Evolutionary conservation across 2,888 invertebrate species (phyloP).

Genomic region (Sipha maydis): DNA sequence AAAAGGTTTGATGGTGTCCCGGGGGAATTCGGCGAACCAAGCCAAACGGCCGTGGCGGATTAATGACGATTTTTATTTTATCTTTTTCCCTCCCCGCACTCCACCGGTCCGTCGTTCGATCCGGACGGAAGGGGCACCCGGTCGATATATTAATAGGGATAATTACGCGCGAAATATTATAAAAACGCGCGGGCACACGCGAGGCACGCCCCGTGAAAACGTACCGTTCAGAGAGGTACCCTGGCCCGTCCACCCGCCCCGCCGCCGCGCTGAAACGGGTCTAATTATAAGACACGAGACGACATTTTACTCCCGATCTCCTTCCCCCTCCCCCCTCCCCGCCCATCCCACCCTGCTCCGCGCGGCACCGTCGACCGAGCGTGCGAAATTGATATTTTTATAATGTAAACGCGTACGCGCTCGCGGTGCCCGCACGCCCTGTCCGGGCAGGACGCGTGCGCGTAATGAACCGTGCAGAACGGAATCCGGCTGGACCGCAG

Average conservation of each 20-base stretch:
- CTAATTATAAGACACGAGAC: constrained; percentile 37
- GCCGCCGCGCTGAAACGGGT: background rate
- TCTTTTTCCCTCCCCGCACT: background rate
- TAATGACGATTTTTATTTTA: background rate
- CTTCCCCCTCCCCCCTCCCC: background rate
- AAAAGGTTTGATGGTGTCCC: background rate
- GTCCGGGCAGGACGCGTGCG: background rate
- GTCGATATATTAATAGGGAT: constrained; percentile 45
- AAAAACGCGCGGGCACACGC: background rate
- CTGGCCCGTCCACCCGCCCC: background rate
- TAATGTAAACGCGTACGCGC: no score
- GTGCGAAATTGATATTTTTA: background rate
- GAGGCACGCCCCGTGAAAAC: background rate
- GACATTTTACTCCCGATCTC: background rate
- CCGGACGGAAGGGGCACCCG: background rate
- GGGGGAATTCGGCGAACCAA: constrained; percentile 27
- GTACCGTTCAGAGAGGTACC: background rate
- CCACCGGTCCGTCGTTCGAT: background rate
- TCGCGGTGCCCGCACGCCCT: background rate
- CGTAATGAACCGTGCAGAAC: constrained; percentile 7
- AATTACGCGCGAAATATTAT: background rate
- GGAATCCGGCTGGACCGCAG: background rate
- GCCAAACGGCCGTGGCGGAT: constrained; percentile 32
- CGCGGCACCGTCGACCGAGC: no score
- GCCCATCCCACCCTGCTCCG: no score